These are phyloP conservation scores for Rhagonycha lutea DNA, from an alignment of 2,888 invertebrate genomes.

Conservation along the genomic window DNA sequence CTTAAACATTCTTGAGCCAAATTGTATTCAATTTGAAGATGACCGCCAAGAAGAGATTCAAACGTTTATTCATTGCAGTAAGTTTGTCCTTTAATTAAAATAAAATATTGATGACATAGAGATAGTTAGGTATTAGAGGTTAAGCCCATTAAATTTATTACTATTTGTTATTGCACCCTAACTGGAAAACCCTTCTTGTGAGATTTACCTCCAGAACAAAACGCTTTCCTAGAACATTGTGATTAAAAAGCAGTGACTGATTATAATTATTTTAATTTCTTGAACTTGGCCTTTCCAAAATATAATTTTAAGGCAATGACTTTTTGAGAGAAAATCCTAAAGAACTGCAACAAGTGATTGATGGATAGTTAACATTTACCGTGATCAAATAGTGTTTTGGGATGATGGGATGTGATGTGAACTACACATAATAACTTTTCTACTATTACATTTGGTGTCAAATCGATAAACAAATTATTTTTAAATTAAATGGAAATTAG, in stretches of 20 bases:
- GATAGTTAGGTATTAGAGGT: neutral
- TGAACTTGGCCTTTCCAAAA: too few species aligned
- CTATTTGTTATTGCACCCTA: neutral
- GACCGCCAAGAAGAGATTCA: slow-evolving; percentile 39
- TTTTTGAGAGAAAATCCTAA: neutral
- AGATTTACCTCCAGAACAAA: neutral
- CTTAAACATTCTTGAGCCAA: slow-evolving; percentile 50
- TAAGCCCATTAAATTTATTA: neutral
- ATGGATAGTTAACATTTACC: neutral
- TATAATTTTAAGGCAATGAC: neutral
- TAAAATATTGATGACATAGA: neutral
- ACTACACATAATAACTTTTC: neutral
- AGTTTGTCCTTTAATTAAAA: slow-evolving; percentile 34
- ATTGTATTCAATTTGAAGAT: slow-evolving; percentile 49
- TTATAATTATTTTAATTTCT: too few species aligned
- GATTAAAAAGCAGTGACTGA: neutral
- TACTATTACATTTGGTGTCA: neutral
- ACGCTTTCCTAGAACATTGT: neutral
- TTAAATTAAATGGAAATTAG: neutral
- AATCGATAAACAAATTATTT: neutral
- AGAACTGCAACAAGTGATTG: neutral
- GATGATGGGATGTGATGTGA: neutral
- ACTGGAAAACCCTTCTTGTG: neutral
- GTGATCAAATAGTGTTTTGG: neutral
- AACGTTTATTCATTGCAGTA: slow-evolving; percentile 48